Conservation (phyloP, 2,797 vertebrate species). For the Danionella dracula region DNA sequence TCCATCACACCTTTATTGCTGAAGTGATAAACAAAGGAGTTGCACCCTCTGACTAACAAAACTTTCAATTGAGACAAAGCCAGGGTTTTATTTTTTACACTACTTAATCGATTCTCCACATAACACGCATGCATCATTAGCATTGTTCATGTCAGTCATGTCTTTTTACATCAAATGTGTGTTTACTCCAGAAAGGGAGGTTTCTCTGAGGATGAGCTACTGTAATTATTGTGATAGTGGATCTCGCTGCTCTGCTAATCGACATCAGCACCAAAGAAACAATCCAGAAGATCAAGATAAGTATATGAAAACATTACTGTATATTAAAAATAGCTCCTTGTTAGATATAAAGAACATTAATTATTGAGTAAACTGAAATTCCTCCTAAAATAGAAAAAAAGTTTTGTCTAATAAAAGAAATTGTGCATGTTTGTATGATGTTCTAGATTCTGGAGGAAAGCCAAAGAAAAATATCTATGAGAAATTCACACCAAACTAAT, state of each 20-base stretch:
- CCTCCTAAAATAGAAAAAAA: too few relatives aligned
- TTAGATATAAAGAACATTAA: too few relatives aligned
- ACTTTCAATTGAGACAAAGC: too few relatives aligned
- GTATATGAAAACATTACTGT: constrained; percentile 62
- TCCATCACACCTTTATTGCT: too few relatives aligned
- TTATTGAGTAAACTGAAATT: too few relatives aligned
- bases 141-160: neutral
- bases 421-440: neutral
- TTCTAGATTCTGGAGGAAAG: constrained; percentile 85
- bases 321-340: too few relatives aligned
- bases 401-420: too few relatives aligned
- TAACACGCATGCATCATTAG: too few relatives aligned
- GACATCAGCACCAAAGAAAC: constrained; percentile 61
- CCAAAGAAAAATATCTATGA: constrained; percentile 77
- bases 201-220: constrained; percentile 80
- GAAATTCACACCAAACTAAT: constrained; percentile 84
- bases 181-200: constrained; percentile 63
- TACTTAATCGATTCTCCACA: too few relatives aligned
- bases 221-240: constrained; percentile 77
- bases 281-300: constrained; percentile 80
- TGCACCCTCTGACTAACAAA: too few relatives aligned
- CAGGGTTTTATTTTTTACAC: too few relatives aligned
- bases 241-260: constrained; percentile 74
- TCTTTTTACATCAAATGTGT: neutral
- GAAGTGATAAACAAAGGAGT: too few relatives aligned